Percentiles rank a stretch among this genome's conserved stretches.
These are phyloP conservation scores for Saxidomus purpurata DNA, from an alignment of 1,140 invertebrate genomes.

Conservation along the genomic window DNA sequence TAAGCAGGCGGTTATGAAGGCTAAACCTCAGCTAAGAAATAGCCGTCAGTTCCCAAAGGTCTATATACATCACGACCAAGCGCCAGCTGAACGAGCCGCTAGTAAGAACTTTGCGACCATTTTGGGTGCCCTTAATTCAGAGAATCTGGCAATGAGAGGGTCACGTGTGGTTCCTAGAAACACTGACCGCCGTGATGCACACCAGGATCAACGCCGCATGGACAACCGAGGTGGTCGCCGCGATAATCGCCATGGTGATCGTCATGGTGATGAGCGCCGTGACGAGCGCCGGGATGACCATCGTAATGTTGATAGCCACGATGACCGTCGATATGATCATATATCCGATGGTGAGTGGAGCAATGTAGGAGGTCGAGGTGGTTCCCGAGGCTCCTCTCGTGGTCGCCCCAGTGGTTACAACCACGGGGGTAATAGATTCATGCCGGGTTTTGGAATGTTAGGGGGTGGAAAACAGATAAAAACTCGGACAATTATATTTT, in stretches of 20 bases:
- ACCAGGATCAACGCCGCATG: background rate
- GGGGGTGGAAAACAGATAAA: slow-evolving; percentile 17
- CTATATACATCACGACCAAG: slow-evolving; percentile 18
- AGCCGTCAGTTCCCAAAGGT: background rate
- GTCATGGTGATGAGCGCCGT: too few species aligned
- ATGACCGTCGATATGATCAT: background rate
- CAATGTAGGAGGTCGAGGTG: too few species aligned
- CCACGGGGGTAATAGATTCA: background rate
- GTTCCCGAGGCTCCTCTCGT: background rate
- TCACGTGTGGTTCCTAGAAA: too few species aligned
- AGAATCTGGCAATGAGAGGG: too few species aligned
- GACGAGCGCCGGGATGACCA: too few species aligned
- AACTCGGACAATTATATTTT: slow-evolving; percentile 46
- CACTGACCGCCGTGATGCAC: too few species aligned
- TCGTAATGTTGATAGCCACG: too few species aligned
- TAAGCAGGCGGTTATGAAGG: slow-evolving; percentile 29
- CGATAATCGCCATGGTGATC: background rate
- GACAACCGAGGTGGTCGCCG: background rate
- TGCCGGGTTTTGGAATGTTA: slow-evolving; percentile 13
- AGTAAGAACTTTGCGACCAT: too few species aligned
- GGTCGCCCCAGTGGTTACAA: background rate
- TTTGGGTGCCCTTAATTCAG: too few species aligned
- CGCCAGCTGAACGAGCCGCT: too few species aligned
- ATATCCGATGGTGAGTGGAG: background rate
- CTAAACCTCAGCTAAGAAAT: background rate